Percentiles rank a stretch among this genome's conserved stretches.
phyloP scores from a whole-genome alignment of 2,888 invertebrate genomes.

The Parnassius orleans region DNA sequence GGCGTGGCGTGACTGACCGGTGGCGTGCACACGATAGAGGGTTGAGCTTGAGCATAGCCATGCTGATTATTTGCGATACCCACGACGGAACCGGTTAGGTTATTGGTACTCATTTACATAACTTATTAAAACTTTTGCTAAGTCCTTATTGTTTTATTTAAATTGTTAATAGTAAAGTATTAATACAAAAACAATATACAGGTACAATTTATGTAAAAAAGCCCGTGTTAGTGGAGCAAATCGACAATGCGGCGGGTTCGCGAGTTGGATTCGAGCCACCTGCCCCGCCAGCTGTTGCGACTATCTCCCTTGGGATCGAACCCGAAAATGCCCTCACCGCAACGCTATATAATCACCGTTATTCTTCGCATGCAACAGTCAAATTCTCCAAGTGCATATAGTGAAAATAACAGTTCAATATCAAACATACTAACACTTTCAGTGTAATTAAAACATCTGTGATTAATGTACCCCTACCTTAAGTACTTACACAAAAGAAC shows the following conservation, averaged over 20 bases:
- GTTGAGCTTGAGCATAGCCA: conserved; percentile 44
- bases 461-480: too few species aligned
- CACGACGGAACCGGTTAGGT: conserved; percentile 30
- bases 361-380: conserved; percentile 28
- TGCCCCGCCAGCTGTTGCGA: conserved; percentile 65
- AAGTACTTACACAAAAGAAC: too few species aligned
- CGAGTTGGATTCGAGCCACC: conserved; percentile 50
- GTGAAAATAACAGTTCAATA: too few species aligned
- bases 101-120: not conserved
- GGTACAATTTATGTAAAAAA: conserved; percentile 4
- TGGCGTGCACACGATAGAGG: conserved; percentile 45
- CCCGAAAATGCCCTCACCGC: conserved; percentile 48
- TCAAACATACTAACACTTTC: too few species aligned
- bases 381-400: not conserved
- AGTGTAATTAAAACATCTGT: too few species aligned
- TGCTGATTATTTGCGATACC: conserved; percentile 60
- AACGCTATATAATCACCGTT: conserved; percentile 38
- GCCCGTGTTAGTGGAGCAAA: conserved; percentile 21
- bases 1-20: conserved; percentile 57
- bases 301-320: conserved; percentile 59
- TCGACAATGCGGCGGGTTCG: conserved; percentile 33
- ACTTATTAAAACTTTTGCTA: too few species aligned
- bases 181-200: not conserved
- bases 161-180: too few species aligned
- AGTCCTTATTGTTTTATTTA: too few species aligned